Percentiles rank a stretch among this genome's conserved stretches.
phyloP scores from a whole-genome alignment of 2,113 vertebrate genomes.

The Harpagus bidentatus region DNA sequence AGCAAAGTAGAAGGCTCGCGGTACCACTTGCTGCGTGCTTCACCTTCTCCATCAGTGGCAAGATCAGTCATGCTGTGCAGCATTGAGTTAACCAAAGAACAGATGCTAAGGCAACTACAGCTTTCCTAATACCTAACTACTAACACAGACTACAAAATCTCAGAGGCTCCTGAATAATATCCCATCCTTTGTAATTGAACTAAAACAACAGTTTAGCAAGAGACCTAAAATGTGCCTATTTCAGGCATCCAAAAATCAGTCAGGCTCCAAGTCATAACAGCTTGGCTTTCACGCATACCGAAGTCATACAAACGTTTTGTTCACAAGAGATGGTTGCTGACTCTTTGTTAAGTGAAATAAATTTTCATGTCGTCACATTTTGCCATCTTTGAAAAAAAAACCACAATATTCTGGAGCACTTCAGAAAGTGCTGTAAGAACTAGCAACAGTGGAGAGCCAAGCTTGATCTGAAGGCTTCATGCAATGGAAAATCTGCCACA shows the following conservation, averaged over 20 bases:
- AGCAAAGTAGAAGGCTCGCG: background rate
- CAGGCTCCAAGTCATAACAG: background rate
- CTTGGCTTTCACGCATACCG: background rate
- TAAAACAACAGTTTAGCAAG: background rate
- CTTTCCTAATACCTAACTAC: background rate
- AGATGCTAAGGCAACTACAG: background rate
- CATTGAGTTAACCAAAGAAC: background rate
- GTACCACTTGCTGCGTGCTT: background rate
- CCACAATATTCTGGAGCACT: background rate
- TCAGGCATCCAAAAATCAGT: background rate
- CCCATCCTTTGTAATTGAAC: background rate
- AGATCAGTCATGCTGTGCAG: background rate
- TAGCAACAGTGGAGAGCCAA: constrained; percentile 19
- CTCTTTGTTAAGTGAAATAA: constrained; percentile 32
- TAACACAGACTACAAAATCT: background rate
- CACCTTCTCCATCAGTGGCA: background rate
- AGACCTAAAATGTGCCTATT: background rate
- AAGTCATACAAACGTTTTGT: background rate
- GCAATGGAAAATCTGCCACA: constrained; percentile 57
- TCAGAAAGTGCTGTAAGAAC: background rate
- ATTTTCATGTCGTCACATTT: constrained; percentile 37
- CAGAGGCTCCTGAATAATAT: background rate
- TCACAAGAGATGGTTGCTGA: background rate
- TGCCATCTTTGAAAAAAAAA: background rate
- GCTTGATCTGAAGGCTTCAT: constrained; percentile 19